Conservation (phyloP, 2,797 vertebrate genomes). For the Dryobates pubescens region DNA sequence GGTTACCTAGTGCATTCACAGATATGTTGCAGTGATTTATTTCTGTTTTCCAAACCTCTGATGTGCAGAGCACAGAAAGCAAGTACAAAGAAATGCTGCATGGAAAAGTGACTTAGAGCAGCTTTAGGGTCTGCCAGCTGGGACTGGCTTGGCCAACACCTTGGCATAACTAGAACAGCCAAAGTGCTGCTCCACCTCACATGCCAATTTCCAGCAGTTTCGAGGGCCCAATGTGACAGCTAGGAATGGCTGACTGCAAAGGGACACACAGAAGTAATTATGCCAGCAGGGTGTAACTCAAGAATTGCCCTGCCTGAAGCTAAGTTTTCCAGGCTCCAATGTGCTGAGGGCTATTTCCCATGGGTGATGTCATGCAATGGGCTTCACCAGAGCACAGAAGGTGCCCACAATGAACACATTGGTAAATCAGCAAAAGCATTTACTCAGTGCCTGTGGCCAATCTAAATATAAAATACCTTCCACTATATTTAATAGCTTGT, state of each 20-base stretch:
- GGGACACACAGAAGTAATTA: background rate
- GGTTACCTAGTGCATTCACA: background rate
- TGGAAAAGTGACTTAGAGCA: slow-evolving; percentile 8
- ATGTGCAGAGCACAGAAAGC: background rate
- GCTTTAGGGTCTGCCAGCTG: background rate
- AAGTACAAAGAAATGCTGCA: background rate
- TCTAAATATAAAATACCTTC: slow-evolving; percentile 49
- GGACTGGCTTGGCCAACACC: background rate
- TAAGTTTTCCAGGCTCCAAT: slow-evolving; percentile 19
- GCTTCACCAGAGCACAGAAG: background rate
- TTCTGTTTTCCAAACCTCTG: background rate
- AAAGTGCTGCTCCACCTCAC: background rate
- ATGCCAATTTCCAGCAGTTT: background rate
- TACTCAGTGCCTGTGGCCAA: background rate
- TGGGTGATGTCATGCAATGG: slow-evolving; percentile 34
- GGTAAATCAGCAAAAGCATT: slow-evolving; percentile 15
- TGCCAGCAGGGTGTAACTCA: background rate
- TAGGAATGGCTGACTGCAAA: background rate
- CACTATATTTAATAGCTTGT: slow-evolving; percentile 27
- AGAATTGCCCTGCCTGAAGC: background rate
- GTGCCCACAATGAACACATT: background rate
- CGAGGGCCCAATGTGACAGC: background rate
- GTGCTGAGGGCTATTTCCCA: slow-evolving; percentile 31
- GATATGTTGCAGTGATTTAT: background rate
- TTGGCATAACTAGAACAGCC: background rate